These are phyloP conservation scores for Virgularia gustaviana DNA, from an alignment of 92 coral and sea anemone genomes.

Conservation along the genomic window DNA sequence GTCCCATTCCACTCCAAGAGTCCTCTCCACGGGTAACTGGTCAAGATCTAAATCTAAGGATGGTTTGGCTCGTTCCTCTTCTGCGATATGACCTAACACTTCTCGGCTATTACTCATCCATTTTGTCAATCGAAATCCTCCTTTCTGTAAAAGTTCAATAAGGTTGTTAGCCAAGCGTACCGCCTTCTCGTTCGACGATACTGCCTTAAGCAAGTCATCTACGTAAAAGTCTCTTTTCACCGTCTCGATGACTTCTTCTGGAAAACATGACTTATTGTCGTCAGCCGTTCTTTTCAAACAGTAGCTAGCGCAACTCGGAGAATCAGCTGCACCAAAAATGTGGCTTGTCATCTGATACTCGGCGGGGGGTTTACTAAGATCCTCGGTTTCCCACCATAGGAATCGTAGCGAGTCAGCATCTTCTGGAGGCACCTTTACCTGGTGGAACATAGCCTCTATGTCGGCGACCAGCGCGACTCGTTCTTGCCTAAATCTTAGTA, in stretches of 20 bases:
- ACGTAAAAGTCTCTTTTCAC: conserved; percentile 56
- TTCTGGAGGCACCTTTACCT: conserved; percentile 59
- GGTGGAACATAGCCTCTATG: conserved; percentile 59
- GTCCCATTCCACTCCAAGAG: conserved; percentile 60
- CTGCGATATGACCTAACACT: conserved; percentile 38
- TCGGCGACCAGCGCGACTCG: conserved; percentile 57
- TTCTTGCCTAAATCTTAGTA: conserved; percentile 56
- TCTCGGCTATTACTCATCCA: conserved; percentile 54
- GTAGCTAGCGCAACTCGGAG: conserved; percentile 53
- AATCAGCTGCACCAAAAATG: conserved; percentile 55
- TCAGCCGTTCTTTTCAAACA: conserved; percentile 54
- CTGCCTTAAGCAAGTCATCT: conserved; percentile 58
- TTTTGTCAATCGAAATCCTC: conserved; percentile 46
- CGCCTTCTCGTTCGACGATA: conserved; percentile 34
- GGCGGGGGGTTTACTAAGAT: conserved; percentile 37
- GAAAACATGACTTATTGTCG: conserved; percentile 44
- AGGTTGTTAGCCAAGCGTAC: conserved; percentile 34
- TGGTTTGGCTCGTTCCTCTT: conserved; percentile 42
- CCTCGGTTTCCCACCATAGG: conserved; percentile 57
- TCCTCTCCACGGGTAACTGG: conserved; percentile 47
- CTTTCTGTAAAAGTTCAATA: conserved; percentile 42
- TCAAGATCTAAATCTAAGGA: conserved; percentile 53
- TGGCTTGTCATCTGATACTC: conserved; percentile 60
- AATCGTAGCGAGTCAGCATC: conserved; percentile 60
- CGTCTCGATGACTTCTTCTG: conserved; percentile 49